Conservation (phyloP, 2,113 vertebrate species). For the Elachura formosa region DNA sequence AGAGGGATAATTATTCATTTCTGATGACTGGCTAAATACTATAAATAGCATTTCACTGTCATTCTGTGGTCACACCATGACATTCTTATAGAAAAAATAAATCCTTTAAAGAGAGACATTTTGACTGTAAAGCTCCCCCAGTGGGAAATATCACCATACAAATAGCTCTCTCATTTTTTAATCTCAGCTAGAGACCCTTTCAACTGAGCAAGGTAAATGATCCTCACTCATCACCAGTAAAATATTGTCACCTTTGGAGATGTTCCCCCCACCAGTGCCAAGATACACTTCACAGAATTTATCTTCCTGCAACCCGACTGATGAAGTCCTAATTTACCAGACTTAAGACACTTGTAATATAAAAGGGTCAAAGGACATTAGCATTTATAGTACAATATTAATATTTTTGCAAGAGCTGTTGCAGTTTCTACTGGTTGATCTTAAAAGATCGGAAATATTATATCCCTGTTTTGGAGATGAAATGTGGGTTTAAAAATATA, state of each 20-base stretch:
- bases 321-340: background rate
- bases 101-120: background rate
- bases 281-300: background rate
- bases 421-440: background rate
- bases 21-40: conserved; percentile 6
- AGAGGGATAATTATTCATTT: conserved; percentile 3
- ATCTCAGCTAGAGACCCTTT: background rate
- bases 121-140: background rate
- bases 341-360: background rate
- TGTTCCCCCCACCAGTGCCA: background rate
- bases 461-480: background rate
- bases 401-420: background rate
- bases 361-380: background rate
- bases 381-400: background rate
- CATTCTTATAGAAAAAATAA: background rate
- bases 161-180: background rate
- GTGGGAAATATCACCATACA: background rate
- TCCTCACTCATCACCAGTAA: background rate
- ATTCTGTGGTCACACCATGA: background rate
- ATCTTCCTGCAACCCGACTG: background rate
- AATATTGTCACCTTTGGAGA: background rate
- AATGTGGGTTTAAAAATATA: background rate
- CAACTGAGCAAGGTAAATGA: background rate
- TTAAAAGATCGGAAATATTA: background rate
- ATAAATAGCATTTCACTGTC: background rate